These are phyloP conservation scores for Pungitius pungitius DNA, from an alignment of 2,113 vertebrate species.

Conservation along the genomic window DNA sequence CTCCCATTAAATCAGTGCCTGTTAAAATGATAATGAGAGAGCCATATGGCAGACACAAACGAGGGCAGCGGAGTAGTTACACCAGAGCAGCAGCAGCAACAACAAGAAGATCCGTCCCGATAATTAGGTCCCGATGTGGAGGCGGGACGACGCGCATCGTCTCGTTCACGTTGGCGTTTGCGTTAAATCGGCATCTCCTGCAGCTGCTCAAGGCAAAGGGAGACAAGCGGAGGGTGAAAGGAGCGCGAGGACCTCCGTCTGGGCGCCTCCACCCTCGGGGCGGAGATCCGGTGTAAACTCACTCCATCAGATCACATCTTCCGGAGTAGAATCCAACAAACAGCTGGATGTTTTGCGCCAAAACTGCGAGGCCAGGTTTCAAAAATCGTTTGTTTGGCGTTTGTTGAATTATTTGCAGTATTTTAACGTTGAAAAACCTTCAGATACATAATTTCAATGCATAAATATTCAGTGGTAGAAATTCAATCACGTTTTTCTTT, in stretches of 20 bases:
- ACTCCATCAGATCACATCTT: neutral
- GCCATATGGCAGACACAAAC: conserved; percentile 60
- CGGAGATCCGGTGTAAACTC: neutral
- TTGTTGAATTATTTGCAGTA: too few relatives aligned
- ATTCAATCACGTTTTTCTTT: too few relatives aligned
- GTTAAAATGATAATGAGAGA: conserved; percentile 45
- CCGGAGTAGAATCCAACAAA: neutral
- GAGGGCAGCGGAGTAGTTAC: conserved; percentile 51
- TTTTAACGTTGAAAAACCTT: too few relatives aligned
- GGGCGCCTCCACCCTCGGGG: neutral
- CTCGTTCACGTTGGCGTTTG: conserved; percentile 23
- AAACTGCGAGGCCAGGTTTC: too few relatives aligned
- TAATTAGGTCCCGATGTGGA: conserved; percentile 26
- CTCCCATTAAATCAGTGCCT: conserved; percentile 46
- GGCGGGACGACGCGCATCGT: conserved; percentile 25
- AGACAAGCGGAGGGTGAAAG: neutral
- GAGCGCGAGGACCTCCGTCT: neutral
- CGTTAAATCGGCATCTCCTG: conserved; percentile 48
- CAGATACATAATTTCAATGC: too few relatives aligned
- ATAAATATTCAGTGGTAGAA: too few relatives aligned
- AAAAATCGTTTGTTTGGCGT: too few relatives aligned
- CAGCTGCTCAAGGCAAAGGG: conserved; percentile 21
- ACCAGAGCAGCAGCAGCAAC: conserved; percentile 5
- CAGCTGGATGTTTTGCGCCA: too few relatives aligned
- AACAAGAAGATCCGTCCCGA: conserved; percentile 24